phyloP scores from a whole-genome alignment of 2,888 invertebrate genomes.

The Strigamia maritima region DNA sequence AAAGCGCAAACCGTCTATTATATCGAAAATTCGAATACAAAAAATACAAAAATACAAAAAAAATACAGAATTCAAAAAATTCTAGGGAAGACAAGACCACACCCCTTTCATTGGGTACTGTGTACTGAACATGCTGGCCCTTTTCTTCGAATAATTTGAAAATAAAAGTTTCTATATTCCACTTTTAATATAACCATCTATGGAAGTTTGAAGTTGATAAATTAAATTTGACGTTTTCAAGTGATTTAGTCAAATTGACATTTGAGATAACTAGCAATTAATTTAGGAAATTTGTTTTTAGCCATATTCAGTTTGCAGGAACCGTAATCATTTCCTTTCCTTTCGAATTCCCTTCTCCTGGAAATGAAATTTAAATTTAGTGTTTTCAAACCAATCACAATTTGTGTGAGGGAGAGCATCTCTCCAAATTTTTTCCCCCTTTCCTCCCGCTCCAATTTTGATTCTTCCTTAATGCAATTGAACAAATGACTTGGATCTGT shows the following conservation, averaged over 20 bases:
- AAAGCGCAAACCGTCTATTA: no score
- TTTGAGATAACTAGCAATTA: neutral
- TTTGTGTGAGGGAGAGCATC: neutral
- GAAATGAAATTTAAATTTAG: slow-evolving; percentile 19
- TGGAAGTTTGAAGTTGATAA: no score
- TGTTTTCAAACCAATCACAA: slow-evolving; percentile 16
- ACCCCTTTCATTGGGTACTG: no score
- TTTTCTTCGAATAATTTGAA: no score
- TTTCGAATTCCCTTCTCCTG: neutral
- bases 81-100: no score
- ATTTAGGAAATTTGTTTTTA: neutral
- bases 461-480: slow-evolving; percentile 11
- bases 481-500: slow-evolving; percentile 6
- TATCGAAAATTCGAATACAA: no score
- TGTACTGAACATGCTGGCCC: no score
- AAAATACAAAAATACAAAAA: no score
- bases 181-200: no score
- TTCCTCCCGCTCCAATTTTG: neutral
- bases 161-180: no score
- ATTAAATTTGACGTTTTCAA: no score
- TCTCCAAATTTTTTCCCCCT: neutral
- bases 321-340: neutral
- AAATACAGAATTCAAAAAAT: no score
- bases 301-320: neutral
- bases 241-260: neutral